Evolutionary conservation across 2,888 invertebrate species (phyloP), one percentile per base, ranked within the genome.

Genomic region (Scrobipalpa costella): DNA sequence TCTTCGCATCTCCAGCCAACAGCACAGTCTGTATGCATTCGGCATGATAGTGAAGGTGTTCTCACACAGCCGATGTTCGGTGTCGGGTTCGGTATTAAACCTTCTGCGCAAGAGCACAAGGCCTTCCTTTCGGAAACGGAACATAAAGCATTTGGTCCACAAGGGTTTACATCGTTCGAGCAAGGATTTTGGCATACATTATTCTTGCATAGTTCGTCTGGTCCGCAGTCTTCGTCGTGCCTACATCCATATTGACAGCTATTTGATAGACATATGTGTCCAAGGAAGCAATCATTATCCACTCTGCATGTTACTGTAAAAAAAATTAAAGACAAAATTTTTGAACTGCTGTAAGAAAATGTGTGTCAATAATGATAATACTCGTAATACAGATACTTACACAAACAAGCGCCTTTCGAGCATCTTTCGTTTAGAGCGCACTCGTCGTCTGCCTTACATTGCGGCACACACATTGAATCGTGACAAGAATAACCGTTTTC

Each of bases 381-480:
- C 7, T 40, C 17, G 9, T 58, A 1, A 13, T 1, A 2, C 11
- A 5, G 19, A 57, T 44, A 94, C 95, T 93, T 91, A 95, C 95
- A 86, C 76, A 96, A 93, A 81, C 98, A 98, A 74, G 94, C 95
- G 70, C 95, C 96, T 75, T 93, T 93, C 8, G 96, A 89, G 85
- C 98, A 98, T 83, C 97, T 96, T 86, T 98, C 98, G 79, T 98
- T 98, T 66, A 95, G 93, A 2, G 97, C 98, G 81, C 98, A 98
- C 69, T 96, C 94, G 73, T 95, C 95, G 81, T 98, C 97, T 15
- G 85, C 90, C 40, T 88, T 86, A 78, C 98, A 98, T 55, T 92
- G 92, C 5, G 96, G 96, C 66, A 96, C 89, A 78, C 98, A 98
- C 85, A 96, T 95, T 61, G 95, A 96, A 76, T 97, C 95, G 67